Conservation (phyloP, 64 coral and sea anemone species). For the Hydrozoanthus tunicans region DNA sequence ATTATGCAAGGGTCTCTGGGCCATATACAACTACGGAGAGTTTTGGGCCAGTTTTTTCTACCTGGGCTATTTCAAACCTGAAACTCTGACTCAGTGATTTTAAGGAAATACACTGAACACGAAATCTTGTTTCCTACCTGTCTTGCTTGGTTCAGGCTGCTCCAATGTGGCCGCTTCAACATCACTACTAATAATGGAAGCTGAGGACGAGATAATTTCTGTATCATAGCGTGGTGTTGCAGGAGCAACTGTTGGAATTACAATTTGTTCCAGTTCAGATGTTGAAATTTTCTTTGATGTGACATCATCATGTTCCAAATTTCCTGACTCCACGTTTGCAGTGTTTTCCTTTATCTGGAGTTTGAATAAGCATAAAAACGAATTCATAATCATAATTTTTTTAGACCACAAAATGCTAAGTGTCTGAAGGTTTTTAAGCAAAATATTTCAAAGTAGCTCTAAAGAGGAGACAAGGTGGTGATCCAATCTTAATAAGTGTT, state of each 20-base stretch:
- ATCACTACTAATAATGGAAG: constrained; percentile 26
- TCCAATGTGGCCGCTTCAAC: constrained; percentile 1
- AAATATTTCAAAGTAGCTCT: not conserved
- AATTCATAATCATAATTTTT: too few relatives aligned
- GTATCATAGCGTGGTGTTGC: constrained; percentile 75
- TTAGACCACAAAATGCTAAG: not conserved
- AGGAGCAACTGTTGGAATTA: constrained; percentile 72
- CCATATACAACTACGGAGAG: too few relatives aligned
- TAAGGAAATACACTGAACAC: too few relatives aligned
- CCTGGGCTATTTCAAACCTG: too few relatives aligned
- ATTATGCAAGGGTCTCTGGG: too few relatives aligned
- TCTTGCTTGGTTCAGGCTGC: constrained; percentile 13
- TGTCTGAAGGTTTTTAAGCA: not conserved
- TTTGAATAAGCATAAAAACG: not conserved
- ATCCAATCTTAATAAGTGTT: too few relatives aligned
- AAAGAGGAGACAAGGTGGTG: too few relatives aligned
- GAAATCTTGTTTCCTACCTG: not conserved
- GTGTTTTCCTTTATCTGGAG: constrained; percentile 8
- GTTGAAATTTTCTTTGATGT: constrained; percentile 26
- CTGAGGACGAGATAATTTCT: not conserved
- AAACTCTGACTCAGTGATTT: too few relatives aligned
- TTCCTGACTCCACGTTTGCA: not conserved
- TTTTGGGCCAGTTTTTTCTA: too few relatives aligned
- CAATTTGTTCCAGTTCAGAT: constrained; percentile 66
- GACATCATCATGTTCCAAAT: not conserved